phyloP scores from a whole-genome alignment of 1,140 invertebrate genomes.

The Drosophila persimilis region DNA sequence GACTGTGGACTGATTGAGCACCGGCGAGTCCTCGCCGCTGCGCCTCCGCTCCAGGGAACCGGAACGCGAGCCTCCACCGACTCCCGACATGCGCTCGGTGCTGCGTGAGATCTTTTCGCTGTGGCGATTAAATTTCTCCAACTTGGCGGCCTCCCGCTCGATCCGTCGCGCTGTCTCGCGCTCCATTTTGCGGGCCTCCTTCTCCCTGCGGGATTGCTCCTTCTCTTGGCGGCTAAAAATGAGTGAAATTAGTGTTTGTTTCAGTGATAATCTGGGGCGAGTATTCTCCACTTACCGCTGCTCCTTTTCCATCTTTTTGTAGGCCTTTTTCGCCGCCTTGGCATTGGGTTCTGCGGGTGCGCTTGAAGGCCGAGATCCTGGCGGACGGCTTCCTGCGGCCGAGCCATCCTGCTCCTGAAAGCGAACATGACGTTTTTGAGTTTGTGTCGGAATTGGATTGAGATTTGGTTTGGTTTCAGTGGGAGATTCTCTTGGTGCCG shows the following conservation, averaged over 20 bases:
- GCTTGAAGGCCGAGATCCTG: slow-evolving; percentile 75
- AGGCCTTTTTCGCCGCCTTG: slow-evolving; percentile 78
- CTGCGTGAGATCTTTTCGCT: slow-evolving; percentile 82
- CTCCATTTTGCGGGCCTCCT: slow-evolving; percentile 79
- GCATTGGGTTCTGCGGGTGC: slow-evolving; percentile 81
- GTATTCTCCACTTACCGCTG: slow-evolving; percentile 59
- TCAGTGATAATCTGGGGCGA: neutral
- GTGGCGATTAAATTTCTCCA: slow-evolving; percentile 81
- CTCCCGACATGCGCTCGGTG: slow-evolving; percentile 74
- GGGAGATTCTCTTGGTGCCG: slow-evolving; percentile 17
- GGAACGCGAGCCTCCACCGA: slow-evolving; percentile 62
- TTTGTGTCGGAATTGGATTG: slow-evolving; percentile 13
- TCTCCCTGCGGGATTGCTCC: slow-evolving; percentile 74
- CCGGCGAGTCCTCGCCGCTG: slow-evolving; percentile 83
- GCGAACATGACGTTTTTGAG: slow-evolving; percentile 75
- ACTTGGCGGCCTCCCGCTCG: slow-evolving; percentile 78
- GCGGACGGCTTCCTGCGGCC: slow-evolving; percentile 38
- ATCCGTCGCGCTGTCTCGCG: slow-evolving; percentile 73
- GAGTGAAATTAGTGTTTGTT: neutral
- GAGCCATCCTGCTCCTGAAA: slow-evolving; percentile 81
- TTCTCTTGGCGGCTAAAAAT: slow-evolving; percentile 72
- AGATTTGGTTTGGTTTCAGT: slow-evolving; percentile 24
- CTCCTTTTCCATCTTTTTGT: slow-evolving; percentile 82
- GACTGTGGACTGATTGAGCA: slow-evolving; percentile 84
- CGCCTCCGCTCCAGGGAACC: slow-evolving; percentile 84